These are phyloP conservation scores for Neodon shergylaensis DNA, from an alignment of 2,113 vertebrate genomes.

Conservation along the genomic window DNA sequence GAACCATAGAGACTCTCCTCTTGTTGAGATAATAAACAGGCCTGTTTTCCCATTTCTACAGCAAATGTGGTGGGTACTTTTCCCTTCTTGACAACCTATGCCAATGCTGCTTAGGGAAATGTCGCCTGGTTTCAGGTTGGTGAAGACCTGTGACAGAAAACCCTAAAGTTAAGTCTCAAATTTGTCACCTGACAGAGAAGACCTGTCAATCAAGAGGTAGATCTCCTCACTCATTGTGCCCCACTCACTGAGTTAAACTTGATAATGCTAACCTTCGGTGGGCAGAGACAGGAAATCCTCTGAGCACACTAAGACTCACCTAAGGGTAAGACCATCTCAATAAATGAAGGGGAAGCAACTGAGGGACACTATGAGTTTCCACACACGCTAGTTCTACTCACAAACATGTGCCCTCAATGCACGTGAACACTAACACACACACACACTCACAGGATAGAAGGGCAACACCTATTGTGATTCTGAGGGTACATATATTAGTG, in stretches of 20 bases:
- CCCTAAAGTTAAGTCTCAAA: neutral
- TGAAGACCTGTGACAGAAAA: neutral
- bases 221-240: neutral
- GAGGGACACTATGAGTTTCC: neutral
- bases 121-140: neutral
- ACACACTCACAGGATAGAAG: neutral
- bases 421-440: neutral
- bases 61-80: neutral
- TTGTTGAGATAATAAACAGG: slow-evolving; percentile 34
- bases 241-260: neutral
- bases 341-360: neutral
- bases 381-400: neutral
- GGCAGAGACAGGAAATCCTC: neutral
- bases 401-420: neutral
- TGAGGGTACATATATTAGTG: neutral
- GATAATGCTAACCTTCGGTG: neutral
- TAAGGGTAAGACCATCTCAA: neutral
- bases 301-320: neutral
- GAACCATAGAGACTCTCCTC: neutral
- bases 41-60: slow-evolving; percentile 47
- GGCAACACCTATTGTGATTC: neutral
- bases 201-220: neutral
- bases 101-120: neutral
- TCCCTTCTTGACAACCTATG: neutral
- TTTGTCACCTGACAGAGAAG: neutral